These are phyloP conservation scores for Creontiades dilutus DNA, from an alignment of 2,888 invertebrate genomes.

Conservation along the genomic window DNA sequence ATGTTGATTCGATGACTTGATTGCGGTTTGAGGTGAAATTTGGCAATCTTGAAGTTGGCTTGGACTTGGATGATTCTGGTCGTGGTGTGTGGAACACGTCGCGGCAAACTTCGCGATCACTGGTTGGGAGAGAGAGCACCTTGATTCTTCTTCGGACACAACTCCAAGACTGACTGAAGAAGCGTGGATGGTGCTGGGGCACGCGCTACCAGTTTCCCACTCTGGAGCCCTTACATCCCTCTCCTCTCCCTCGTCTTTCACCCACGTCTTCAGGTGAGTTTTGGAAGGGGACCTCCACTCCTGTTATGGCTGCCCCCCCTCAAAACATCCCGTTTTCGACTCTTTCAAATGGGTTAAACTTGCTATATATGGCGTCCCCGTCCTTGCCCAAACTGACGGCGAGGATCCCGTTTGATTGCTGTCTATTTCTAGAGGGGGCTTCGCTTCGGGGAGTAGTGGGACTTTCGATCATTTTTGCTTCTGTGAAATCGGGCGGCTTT, in stretches of 20 bases:
- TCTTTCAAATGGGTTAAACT: conserved; percentile 62
- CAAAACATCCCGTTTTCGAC: conserved; percentile 73
- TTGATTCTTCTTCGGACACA: neutral
- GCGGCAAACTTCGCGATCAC: neutral
- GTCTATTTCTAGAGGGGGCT: conserved; percentile 50
- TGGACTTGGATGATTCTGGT: too few species aligned
- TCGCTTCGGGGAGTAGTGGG: neutral
- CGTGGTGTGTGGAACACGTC: neutral
- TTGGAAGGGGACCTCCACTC: conserved; percentile 21
- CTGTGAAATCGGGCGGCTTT: neutral
- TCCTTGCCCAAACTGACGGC: conserved; percentile 68
- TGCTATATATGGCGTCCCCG: conserved; percentile 63
- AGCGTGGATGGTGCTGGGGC: conserved; percentile 60
- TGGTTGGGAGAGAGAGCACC: neutral
- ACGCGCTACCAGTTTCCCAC: conserved; percentile 71
- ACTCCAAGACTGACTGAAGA: conserved; percentile 64
- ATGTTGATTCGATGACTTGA: neutral
- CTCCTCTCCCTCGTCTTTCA: conserved; percentile 37
- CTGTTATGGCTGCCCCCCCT: conserved; percentile 54
- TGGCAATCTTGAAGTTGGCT: too few species aligned
- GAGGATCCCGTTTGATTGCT: conserved; percentile 58
- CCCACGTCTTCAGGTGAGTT: conserved; percentile 53
- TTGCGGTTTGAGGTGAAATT: too few species aligned
- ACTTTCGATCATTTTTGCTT: neutral
- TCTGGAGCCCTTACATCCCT: conserved; percentile 41